Conservation (phyloP, 2,888 invertebrate genomes). For the Chrysodeixis includens region DNA sequence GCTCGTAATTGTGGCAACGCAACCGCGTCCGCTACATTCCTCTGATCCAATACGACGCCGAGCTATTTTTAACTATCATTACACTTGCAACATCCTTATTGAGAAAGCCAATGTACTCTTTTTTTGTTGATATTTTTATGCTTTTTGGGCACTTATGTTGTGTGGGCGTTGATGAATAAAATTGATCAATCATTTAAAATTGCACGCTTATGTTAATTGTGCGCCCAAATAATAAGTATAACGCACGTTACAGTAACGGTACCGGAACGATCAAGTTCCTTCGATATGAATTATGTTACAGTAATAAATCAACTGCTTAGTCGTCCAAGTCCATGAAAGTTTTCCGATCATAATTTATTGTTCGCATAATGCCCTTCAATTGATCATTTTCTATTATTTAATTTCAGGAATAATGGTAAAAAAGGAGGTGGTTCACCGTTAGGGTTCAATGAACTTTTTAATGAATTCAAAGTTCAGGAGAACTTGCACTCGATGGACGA, state of each 20-base stretch:
- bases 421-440: slow-evolving; percentile 93
- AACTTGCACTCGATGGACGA: slow-evolving; percentile 96
- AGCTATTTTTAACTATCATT: slow-evolving; percentile 62
- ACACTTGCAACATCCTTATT: slow-evolving; percentile 59
- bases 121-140: slow-evolving; percentile 21
- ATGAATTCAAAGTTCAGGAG: slow-evolving; percentile 96
- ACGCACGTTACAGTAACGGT: background rate
- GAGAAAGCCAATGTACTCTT: slow-evolving; percentile 48
- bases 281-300: background rate
- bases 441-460: slow-evolving; percentile 96
- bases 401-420: slow-evolving; percentile 89
- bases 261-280: background rate
- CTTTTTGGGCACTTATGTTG: slow-evolving; percentile 10
- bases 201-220: background rate
- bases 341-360: background rate
- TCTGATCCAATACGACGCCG: slow-evolving; percentile 71
- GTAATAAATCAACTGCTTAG: background rate
- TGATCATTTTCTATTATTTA: background rate
- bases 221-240: background rate
- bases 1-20: slow-evolving; percentile 79
- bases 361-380: background rate
- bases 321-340: background rate
- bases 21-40: slow-evolving; percentile 82
- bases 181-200: background rate
- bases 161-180: slow-evolving; percentile 36